phyloP scores from a whole-genome alignment of 2,113 vertebrate genomes.

The Neomonachus schauinslandi region DNA sequence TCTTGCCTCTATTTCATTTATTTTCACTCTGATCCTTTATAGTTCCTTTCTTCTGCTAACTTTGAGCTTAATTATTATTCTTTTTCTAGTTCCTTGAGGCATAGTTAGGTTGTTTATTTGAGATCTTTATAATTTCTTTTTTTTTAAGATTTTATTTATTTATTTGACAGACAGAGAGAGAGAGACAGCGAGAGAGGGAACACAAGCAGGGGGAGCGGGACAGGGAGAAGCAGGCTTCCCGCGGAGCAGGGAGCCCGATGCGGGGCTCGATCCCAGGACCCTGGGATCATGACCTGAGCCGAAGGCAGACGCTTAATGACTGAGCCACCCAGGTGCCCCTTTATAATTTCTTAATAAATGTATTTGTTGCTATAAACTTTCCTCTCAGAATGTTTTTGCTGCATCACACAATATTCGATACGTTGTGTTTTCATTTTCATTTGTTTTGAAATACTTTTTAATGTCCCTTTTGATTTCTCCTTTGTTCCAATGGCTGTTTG shows the following conservation, averaged over 20 bases:
- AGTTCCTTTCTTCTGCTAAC: neutral
- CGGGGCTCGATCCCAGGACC: too few relatives aligned
- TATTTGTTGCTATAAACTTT: neutral
- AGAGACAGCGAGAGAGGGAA: too few relatives aligned
- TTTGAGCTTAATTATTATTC: neutral
- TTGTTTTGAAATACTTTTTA: neutral
- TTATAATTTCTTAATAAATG: neutral
- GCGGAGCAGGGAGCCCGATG: too few relatives aligned
- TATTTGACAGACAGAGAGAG: too few relatives aligned
- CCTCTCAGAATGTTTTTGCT: neutral
- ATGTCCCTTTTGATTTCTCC: neutral
- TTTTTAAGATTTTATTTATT: too few relatives aligned
- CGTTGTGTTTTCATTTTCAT: neutral
- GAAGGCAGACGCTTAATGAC: too few relatives aligned
- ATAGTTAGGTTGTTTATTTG: neutral
- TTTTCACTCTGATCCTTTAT: neutral
- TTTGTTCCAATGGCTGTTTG: neutral
- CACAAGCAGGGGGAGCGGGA: too few relatives aligned
- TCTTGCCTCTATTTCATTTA: neutral
- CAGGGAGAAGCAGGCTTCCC: too few relatives aligned
- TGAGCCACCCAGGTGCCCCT: too few relatives aligned
- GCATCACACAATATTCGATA: neutral
- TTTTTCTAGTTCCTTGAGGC: neutral
- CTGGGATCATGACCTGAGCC: too few relatives aligned
- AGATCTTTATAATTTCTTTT: neutral